Base-by-base conservation (phyloP, 1,140 invertebrate genomes). In the Limonius californicus region DNA sequence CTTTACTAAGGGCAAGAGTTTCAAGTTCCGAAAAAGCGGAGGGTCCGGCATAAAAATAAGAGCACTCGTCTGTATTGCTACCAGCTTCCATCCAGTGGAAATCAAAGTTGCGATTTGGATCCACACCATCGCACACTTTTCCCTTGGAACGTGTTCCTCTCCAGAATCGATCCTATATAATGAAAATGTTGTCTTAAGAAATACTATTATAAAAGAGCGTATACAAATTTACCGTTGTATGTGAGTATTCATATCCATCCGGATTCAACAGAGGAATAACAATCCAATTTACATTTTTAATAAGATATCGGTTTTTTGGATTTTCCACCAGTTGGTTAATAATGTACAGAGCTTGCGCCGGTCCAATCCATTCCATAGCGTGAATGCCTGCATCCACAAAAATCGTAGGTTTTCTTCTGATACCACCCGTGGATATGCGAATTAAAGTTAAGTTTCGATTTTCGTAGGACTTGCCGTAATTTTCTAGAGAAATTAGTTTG, bases 21-120 rank as follows among this genome's bases (percentile, higher is more conserved):
- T 95, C 92, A 0, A 81, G 76, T 76, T 94, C 92, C 0, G 90
- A 92, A 68, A 92, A 92, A 0, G 88, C 77, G 35, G 78, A 72
- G 0, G 79, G 73, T 0, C 92, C 91, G 16, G 84, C 86, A 69
- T 86, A 94, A 30, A 77, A 86, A 3, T 90, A 84, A 16, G 78
- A 80, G 67, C 89, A 89, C 0, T 84, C 82, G 64, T 80, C 77
- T 1, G 71, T 78, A 58, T 86, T 89, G 4, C 84, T 84, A 7
- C 88, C 87, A 15, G 67, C 66, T 2, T 73, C 81, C 64, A 81
- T 81, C 87, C 87, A 89, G 43, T 85, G 79, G 67, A 77, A 84
- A 18, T 82, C 85, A 74, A 86, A 90, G 65, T 90, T 90, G 27
- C 88, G 78, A 67, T 90, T 89, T 0, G 83, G 70, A 72, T 90